Conservation (phyloP, 1,140 invertebrate genomes). For the Drosophila nebulosa region DNA sequence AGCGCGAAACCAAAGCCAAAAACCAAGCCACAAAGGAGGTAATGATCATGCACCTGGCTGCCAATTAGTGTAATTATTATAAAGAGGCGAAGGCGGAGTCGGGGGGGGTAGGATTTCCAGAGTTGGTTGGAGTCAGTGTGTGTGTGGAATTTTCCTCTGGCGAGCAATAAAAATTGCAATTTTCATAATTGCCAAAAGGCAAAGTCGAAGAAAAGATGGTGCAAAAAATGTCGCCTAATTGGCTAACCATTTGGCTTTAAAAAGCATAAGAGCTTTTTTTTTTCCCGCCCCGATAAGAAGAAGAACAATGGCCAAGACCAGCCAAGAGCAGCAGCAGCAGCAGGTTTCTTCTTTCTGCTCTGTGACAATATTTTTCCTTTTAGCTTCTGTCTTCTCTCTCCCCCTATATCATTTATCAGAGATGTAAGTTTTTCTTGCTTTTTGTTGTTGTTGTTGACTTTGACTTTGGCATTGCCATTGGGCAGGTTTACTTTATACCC, state of each 20-base stretch:
- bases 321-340: conserved; percentile 14
- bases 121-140: background rate
- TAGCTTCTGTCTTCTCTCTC: conserved; percentile 35
- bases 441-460: conserved; percentile 8
- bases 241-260: conserved; percentile 33
- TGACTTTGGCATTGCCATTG: conserved; percentile 60
- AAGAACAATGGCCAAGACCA: conserved; percentile 20
- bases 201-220: conserved; percentile 54
- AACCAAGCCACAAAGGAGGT: conserved; percentile 37
- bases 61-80: conserved; percentile 79
- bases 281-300: conserved; percentile 50
- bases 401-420: conserved; percentile 75
- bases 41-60: conserved; percentile 63
- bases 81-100: conserved; percentile 28
- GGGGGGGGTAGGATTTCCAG: conserved; percentile 35
- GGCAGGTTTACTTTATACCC: background rate
- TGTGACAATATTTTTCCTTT: conserved; percentile 65
- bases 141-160: conserved; percentile 26
- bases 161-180: conserved; percentile 75
- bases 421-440: conserved; percentile 67
- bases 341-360: conserved; percentile 37
- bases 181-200: conserved; percentile 67
- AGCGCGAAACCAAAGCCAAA: background rate
- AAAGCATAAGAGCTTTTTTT: conserved; percentile 6
- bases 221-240: conserved; percentile 78